Base-by-base conservation (phyloP, 2,113 vertebrate genomes). In the Pachyramphus minor region DNA sequence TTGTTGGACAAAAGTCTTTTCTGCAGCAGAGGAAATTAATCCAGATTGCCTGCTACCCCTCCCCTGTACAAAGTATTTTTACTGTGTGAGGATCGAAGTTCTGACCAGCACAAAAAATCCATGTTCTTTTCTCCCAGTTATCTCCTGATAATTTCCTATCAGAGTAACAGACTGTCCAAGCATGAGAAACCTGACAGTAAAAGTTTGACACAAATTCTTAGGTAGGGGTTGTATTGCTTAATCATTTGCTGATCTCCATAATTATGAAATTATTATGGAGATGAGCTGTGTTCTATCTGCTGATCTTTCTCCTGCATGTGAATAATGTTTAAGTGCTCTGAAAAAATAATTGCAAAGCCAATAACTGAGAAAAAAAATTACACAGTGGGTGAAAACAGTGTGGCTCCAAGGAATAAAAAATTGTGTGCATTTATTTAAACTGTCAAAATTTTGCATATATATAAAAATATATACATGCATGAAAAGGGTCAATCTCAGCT, bases 31-130 rank as follows among this genome's bases (percentile, higher is more conserved):
- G 27, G 25, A 58, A 18, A 52, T 33, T 7, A 63, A 60, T 24
- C 19, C 56, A 39, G 20, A 42, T 25, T 28, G 2, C 8, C 1
- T 2, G 5, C 12, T 5, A 1, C 6, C 35, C 13, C 39, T 39
- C 33, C 52, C 28, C 14, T 44, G 44, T 24, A 15, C 5, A 2
- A 35, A 68, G 5, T 5, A 14, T 11, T 60, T 37, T 19, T 14
- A 5, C 37, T 42, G 31, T 8, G 31, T 33, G 31, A 44, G 49
- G 8, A 12, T 31, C 0, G 0, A 35, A 73, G 44, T 9, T 63
- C 27, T 49, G 58, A 37, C 12, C 2, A 2, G 9, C 3, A 2
- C 31, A 53, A 28, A 58, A 35, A 77, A 53, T 1, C 16, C 58
- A 4, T 30, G 22, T 44, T 73, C 11, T 45, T 5, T 44, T 73